These are phyloP conservation scores for Cynopterus brachyotis DNA, from an alignment of 2,113 vertebrate species.

Conservation along the genomic window DNA sequence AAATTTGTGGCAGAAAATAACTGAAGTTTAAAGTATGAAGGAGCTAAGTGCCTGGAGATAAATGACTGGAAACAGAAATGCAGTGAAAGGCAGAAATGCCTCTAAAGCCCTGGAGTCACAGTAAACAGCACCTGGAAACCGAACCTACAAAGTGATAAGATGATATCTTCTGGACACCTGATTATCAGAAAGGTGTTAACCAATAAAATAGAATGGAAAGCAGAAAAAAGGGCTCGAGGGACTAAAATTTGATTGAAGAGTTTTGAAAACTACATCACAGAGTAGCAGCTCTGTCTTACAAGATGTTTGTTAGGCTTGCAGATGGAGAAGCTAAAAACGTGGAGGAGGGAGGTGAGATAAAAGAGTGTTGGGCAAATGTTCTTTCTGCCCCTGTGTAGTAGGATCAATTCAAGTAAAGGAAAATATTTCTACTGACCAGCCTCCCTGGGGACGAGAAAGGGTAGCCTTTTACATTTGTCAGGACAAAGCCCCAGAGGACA, in stretches of 20 bases:
- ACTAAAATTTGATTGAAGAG: constrained; percentile 71
- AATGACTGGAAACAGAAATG: constrained; percentile 59
- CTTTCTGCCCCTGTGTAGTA: neutral
- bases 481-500: neutral
- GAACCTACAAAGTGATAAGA: constrained; percentile 69
- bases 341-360: neutral
- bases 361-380: constrained; percentile 15
- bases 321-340: neutral
- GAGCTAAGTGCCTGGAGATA: constrained; percentile 62
- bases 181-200: constrained; percentile 75
- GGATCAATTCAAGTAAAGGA: constrained; percentile 53
- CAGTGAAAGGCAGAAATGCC: constrained; percentile 34
- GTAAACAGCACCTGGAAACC: constrained; percentile 68
- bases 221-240: constrained; percentile 58
- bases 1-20: constrained; percentile 49
- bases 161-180: constrained; percentile 63
- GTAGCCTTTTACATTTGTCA: constrained; percentile 38
- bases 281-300: constrained; percentile 25
- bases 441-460: neutral
- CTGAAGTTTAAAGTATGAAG: constrained; percentile 55
- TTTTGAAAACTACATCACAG: constrained; percentile 54
- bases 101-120: constrained; percentile 64
- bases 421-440: constrained; percentile 51
- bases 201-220: constrained; percentile 61
- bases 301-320: neutral